phyloP scores from a whole-genome alignment of 2,797 vertebrate genomes.

The Varecia variegata region DNA sequence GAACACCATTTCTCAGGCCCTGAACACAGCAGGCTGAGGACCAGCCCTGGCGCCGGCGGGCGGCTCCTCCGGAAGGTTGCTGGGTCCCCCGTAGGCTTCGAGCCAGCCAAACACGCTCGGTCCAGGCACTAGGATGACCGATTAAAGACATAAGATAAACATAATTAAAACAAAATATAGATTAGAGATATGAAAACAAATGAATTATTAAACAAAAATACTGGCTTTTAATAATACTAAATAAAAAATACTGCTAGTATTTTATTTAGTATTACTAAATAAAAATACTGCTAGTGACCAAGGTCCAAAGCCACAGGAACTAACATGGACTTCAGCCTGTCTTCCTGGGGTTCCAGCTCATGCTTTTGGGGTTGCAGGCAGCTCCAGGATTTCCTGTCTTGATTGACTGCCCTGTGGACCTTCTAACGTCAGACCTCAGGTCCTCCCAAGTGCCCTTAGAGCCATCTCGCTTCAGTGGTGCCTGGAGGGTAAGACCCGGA shows the following conservation, averaged over 20 bases:
- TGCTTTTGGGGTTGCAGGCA: not conserved
- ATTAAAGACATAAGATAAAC: not conserved
- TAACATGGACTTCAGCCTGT: not conserved
- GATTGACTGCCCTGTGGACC: not conserved
- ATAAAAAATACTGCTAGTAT: not conserved
- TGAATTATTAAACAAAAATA: not conserved
- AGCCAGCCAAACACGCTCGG: not conserved
- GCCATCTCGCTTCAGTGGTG: too few species aligned
- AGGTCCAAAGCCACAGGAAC: not conserved
- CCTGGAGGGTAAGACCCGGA: not conserved
- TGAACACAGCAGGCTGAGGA: not conserved
- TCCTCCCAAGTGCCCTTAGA: not conserved
- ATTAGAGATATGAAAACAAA: not conserved
- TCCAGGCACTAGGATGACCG: not conserved
- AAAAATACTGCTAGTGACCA: not conserved
- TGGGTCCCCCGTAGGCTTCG: not conserved
- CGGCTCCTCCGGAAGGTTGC: too few species aligned
- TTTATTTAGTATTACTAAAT: too few species aligned
- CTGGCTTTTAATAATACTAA: not conserved
- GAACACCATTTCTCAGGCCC: too few species aligned
- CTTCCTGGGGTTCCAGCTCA: fast-evolving
- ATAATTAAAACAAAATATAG: not conserved
- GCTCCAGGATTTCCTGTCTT: too few species aligned
- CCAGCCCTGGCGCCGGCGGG: not conserved
- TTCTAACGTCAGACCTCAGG: not conserved